A percentile compares a stretch with the other conserved stretches of the same genome.
Conservation (phyloP, 1,140 invertebrate genomes). For the Pseudobourletiella spinata region DNA sequence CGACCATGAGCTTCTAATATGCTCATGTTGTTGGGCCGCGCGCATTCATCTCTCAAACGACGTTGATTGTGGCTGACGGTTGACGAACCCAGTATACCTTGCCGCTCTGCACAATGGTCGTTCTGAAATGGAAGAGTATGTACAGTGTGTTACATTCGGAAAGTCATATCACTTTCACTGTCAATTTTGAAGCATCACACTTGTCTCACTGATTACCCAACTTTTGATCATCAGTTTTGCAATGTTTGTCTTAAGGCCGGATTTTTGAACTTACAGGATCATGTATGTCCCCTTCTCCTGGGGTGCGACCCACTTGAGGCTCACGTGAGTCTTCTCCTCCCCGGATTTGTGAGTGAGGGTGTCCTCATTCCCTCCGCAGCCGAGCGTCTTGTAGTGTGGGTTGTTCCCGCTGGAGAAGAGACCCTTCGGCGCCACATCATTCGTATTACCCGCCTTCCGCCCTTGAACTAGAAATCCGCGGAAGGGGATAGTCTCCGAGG, state of each 20-base stretch:
- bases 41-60: background rate
- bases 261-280: background rate
- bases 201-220: too few species aligned
- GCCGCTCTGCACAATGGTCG: background rate
- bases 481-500: background rate
- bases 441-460: background rate
- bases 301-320: background rate
- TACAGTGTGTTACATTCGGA: too few species aligned
- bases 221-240: too few species aligned
- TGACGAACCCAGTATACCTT: constrained; percentile 7
- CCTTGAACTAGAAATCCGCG: constrained; percentile 3
- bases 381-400: background rate
- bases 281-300: background rate
- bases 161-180: too few species aligned
- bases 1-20: background rate
- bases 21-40: background rate
- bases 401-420: background rate
- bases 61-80: background rate
- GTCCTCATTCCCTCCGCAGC: background rate
- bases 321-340: background rate
- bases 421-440: background rate
- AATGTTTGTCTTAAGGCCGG: too few species aligned
- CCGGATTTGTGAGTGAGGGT: background rate
- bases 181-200: too few species aligned
- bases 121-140: background rate